Conservation (phyloP, 2,797 vertebrate species). For the Leontocebus nigricollis region DNA sequence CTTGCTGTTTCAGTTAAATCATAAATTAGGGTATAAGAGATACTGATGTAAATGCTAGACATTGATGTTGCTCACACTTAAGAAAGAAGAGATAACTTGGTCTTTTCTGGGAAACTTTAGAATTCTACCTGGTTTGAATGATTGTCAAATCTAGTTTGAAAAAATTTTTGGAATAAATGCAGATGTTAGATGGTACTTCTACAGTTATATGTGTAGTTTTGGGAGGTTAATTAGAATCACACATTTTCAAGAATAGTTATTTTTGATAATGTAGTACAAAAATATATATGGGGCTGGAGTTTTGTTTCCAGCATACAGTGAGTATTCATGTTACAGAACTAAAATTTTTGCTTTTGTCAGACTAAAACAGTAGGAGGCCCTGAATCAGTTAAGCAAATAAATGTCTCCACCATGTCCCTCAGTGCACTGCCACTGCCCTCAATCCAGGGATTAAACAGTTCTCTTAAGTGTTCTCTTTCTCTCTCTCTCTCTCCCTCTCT, state of each 20-base stretch:
- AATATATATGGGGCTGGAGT: neutral
- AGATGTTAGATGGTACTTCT: neutral
- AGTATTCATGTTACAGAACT: neutral
- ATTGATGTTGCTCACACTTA: neutral
- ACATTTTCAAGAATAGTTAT: neutral
- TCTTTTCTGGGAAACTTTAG: neutral
- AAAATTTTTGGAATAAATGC: neutral
- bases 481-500: too few species aligned
- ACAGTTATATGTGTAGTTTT: neutral
- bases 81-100: neutral
- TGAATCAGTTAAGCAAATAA: neutral
- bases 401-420: neutral
- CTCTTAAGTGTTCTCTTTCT: neutral
- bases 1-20: neutral
- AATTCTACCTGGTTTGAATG: neutral
- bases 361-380: neutral
- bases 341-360: neutral
- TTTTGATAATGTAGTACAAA: neutral
- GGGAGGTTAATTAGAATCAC: neutral
- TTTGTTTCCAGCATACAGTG: neutral
- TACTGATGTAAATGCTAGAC: neutral
- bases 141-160: neutral
- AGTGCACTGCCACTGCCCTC: too few species aligned
- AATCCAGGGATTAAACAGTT: neutral
- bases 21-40: neutral